Evolutionary conservation across 2,113 vertebrate genomes (phyloP).

Genomic region (Lycaon pictus): DNA sequence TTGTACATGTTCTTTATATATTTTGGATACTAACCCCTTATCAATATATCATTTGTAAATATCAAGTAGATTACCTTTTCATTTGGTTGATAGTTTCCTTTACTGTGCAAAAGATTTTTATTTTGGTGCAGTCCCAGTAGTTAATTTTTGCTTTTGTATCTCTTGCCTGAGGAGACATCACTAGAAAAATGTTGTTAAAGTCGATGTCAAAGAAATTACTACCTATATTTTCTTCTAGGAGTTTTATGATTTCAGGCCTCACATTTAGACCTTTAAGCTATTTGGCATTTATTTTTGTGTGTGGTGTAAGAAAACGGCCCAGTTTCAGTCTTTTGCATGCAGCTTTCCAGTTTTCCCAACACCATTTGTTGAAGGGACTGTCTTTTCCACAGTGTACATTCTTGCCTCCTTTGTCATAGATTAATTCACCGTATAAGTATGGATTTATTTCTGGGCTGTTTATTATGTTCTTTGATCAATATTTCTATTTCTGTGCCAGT

Average conservation of each 20-base stretch:
- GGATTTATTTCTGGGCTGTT: not conserved
- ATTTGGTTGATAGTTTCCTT: not conserved
- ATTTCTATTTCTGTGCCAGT: not conserved
- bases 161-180: not conserved
- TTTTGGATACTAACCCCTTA: not conserved
- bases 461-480: not conserved
- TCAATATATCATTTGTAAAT: not conserved
- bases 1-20: not conserved
- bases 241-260: not conserved
- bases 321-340: not conserved
- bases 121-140: not conserved
- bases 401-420: not conserved
- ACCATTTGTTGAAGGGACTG: not conserved
- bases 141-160: not conserved
- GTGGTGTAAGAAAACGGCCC: not conserved
- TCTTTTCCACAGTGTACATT: not conserved
- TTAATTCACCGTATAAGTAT: not conserved
- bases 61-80: not conserved
- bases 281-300: not conserved
- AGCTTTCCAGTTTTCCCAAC: not conserved
- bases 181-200: not conserved
- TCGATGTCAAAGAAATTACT: not conserved
- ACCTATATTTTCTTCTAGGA: not conserved
- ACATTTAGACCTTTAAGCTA: not conserved
- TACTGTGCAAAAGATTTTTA: not conserved